Base-by-base conservation (phyloP, 2,888 invertebrate species). In the Atrina japonica region DNA sequence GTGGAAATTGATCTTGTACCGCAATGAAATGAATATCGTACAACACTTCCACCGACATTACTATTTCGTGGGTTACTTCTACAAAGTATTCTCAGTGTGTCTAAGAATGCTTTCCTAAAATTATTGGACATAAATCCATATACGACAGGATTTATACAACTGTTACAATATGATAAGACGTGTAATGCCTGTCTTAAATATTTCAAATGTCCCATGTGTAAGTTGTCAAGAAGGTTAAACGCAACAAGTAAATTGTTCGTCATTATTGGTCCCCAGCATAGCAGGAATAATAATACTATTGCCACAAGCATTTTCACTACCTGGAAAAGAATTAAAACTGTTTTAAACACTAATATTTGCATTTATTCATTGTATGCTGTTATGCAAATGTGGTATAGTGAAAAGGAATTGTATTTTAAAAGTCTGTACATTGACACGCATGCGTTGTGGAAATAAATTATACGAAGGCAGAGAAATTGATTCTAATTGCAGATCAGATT, bases 81-180 rank as follows among this genome's bases (percentile, higher is more conserved):
- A 58, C 84, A 86, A 3, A 83, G 58, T 23, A 80, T 56, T 35
- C 81, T 71, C 23, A 80, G 49, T 1, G 83, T 83, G 60, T 84
- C 80, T 58, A 84, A 83, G 78, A 91, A 91, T 7, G 88, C 86
- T 55, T 88, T 93, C 2, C 94, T 91, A 88, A 94, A 94, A 89
- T 93, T 94, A 83, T 93, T 93, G 49, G 94, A 94, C 93, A 95
- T 94, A 89, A 95, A 95, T 29, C 94, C 94, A 86, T 95, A 95
- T 40, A 94, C 93, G 47, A 95, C 92, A 3, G 95, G 95, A 89
- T 94, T 94, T 79, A 94, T 92, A 88, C 94, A 94, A 84, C 94
- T 94, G 91, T 95, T 94, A 85, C 93, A 93, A 88, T 94, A 95
- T 0, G 94, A 93, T 92, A 94, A 91, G 23, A 94, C 89, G 75